Base-by-base conservation (phyloP, 1,140 invertebrate species). In the Elysia chlorotica region DNA sequence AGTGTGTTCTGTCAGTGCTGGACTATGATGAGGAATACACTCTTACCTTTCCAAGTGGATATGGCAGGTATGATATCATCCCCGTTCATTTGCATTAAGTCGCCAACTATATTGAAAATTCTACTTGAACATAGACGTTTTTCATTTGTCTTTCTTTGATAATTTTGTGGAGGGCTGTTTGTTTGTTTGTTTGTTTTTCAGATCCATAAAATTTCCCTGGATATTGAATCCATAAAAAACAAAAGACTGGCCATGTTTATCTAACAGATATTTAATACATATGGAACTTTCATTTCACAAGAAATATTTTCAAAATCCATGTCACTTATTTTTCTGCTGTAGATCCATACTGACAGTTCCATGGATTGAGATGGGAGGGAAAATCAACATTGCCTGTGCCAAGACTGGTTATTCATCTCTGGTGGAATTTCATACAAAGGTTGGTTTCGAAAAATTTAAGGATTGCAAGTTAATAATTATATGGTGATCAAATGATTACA, bases 311-410 rank as follows among this genome's bases (percentile, higher is more conserved):
- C n/a, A n/a, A n/a, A n/a, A n/a, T n/a, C n/a, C n/a, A n/a, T n/a
- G n/a, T n/a, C n/a, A n/a, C n/a, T n/a, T n/a, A n/a, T n/a, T n/a
- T n/a, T n/a, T n/a, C n/a, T n/a, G n/a, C n/a, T n/a, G n/a, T n/a
- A 88, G 87, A 53, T 89, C 88, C n/a, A 90, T 90, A 56, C 81
- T 90, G 76, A 86, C 85, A 30, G 87, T 88, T 6, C 89, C 89
- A 5, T 90, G 89, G 89, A 84, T 90, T 37, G 89, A 90, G 76
- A 73, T 90, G 0, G 89, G 89, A 54, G 89, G 89, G 48, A 89
- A 89, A 75, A 79, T 86, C 17, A 77, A 68, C 6, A 76, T 88
- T 0, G 71, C 68, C 10, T 90, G 89, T 82, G 83, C 87, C 28
- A 89, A 90, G 78, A 89, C 88, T 23, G 89, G 89, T n/a, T 90